A percentile compares a stretch with the other conserved stretches of the same genome.
Evolutionary conservation across 2,888 invertebrate species (phyloP).

Genomic region (Eupithecia subfuscata): DNA sequence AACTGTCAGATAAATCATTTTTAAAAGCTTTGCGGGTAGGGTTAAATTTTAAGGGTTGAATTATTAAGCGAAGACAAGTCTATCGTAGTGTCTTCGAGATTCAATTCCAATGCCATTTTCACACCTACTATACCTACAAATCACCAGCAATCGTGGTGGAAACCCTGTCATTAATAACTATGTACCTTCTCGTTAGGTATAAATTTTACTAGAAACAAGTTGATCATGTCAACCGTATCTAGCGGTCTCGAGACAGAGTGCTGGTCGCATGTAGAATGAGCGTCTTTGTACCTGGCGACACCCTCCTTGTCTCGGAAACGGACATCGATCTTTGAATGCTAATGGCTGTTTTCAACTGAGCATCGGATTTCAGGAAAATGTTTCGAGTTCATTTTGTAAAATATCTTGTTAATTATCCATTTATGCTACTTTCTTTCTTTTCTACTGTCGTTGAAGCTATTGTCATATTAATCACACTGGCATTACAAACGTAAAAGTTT

Average conservation of each 20-base stretch:
- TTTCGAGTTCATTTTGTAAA: neutral
- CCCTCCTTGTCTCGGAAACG: constrained; percentile 48
- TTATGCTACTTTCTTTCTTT: neutral
- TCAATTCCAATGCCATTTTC: neutral
- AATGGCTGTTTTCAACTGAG: constrained; percentile 34
- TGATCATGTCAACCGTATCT: neutral
- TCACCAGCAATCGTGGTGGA: neutral
- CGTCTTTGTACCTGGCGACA: constrained; percentile 28
- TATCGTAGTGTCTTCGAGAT: neutral
- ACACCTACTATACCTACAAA: neutral
- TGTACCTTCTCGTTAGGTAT: neutral
- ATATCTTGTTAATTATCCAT: neutral
- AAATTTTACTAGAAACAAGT: neutral
- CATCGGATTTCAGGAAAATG: neutral
- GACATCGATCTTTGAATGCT: constrained; percentile 49
- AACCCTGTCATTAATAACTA: neutral
- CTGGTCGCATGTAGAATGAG: constrained; percentile 50
- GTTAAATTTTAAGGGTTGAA: neutral
- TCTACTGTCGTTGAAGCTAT: neutral
- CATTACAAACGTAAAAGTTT: neutral
- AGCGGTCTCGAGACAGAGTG: neutral
- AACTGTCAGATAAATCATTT: constrained; percentile 1
- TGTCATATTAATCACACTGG: neutral
- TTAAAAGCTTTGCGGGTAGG: neutral
- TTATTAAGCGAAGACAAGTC: neutral